These are phyloP conservation scores for Palloptera scutellata DNA, from an alignment of 2,888 invertebrate species.

Conservation along the genomic window DNA sequence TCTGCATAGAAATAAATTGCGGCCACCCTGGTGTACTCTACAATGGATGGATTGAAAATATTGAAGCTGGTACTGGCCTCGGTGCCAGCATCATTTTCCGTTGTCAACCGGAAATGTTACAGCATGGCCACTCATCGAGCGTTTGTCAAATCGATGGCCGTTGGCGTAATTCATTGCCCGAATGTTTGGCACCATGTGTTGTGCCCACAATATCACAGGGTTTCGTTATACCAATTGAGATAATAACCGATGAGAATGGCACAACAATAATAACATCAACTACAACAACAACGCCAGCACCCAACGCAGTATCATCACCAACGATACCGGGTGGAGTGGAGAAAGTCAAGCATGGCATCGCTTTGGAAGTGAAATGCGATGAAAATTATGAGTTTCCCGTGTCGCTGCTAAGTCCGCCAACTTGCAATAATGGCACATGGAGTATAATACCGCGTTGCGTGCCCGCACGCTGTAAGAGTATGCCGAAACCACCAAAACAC, in stretches of 20 bases:
- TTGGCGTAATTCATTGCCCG: slow-evolving; percentile 93
- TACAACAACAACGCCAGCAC: slow-evolving; percentile 61
- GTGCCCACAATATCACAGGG: slow-evolving; percentile 89
- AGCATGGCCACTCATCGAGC: slow-evolving; percentile 87
- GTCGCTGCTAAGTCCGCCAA: slow-evolving; percentile 76
- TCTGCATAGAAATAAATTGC: slow-evolving; percentile 88
- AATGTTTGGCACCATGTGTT: slow-evolving; percentile 92
- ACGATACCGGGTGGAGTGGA: slow-evolving; percentile 65
- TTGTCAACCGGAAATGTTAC: slow-evolving; percentile 90
- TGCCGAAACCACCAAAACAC: slow-evolving; percentile 86
- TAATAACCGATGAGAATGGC: slow-evolving; percentile 58
- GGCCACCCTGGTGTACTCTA: slow-evolving; percentile 91
- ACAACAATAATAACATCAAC: slow-evolving; percentile 54
- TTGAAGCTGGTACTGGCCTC: slow-evolving; percentile 86
- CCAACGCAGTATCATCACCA: slow-evolving; percentile 40
- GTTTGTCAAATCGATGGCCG: slow-evolving; percentile 93
- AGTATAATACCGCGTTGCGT: slow-evolving; percentile 87
- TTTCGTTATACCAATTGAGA: slow-evolving; percentile 71
- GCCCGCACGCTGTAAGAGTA: slow-evolving; percentile 81
- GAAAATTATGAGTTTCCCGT: slow-evolving; percentile 84
- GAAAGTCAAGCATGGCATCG: slow-evolving; percentile 71
- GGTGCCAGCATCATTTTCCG: slow-evolving; percentile 93
- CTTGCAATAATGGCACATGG: slow-evolving; percentile 96
- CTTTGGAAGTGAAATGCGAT: slow-evolving; percentile 81
- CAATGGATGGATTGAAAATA: slow-evolving; percentile 95